Percentiles rank a stretch among this genome's conserved stretches.
phyloP scores from a whole-genome alignment of 2,888 invertebrate genomes.

The Platyscelio sp. region DNA sequence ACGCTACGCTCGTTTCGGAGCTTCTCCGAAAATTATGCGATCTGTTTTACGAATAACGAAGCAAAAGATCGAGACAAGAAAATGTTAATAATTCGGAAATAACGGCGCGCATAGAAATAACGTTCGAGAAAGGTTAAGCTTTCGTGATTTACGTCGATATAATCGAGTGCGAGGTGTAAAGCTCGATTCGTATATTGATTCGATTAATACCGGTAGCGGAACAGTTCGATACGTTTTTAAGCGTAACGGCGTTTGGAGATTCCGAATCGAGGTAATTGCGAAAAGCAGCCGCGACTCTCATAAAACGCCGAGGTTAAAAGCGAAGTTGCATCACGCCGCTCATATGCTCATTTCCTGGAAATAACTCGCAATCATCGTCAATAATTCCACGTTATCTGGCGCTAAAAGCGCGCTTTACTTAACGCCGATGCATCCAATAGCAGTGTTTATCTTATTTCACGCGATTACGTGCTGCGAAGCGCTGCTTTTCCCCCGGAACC shows the following conservation, averaged over 20 bases:
- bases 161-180: no score
- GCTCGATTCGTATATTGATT: no score
- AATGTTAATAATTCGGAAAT: no score
- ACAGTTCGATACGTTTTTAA: slow-evolving; percentile 8
- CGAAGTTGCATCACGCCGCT: slow-evolving; percentile 45
- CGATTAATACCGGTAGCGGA: slow-evolving; percentile 6
- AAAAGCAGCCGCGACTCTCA: slow-evolving; percentile 11
- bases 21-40: no score
- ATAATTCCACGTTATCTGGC: slow-evolving; percentile 64
- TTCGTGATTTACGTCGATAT: no score
- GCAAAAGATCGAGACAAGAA: no score
- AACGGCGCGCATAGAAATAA: no score
- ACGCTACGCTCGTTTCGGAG: no score
- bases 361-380: slow-evolving; percentile 64
- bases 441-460: slow-evolving; percentile 65
- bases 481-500: slow-evolving; percentile 50
- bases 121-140: no score
- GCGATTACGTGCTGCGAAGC: slow-evolving; percentile 46
- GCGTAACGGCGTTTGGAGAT: not conserved
- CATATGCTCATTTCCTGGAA: slow-evolving; percentile 56
- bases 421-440: slow-evolving; percentile 51
- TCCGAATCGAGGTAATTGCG: not conserved
- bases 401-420: slow-evolving; percentile 63
- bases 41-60: no score
- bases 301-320: slow-evolving; percentile 43